A percentile compares a stretch with the other conserved stretches of the same genome.
Evolutionary conservation across 2,888 invertebrate species (phyloP).

Genomic region (Agrypnus murinus): DNA sequence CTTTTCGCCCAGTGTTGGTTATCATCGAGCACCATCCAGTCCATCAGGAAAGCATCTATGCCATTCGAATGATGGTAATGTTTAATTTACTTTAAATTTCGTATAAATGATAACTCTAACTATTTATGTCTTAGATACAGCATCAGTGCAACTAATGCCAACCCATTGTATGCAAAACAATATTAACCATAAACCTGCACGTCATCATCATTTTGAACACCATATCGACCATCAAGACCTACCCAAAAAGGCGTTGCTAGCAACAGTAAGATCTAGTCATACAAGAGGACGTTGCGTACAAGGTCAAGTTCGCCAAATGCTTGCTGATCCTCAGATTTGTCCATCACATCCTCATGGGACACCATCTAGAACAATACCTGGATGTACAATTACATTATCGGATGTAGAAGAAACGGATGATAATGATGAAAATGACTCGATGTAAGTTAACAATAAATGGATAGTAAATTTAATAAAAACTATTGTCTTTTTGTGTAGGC

Average conservation of each 20-base stretch:
- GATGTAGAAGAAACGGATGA: conserved; percentile 77
- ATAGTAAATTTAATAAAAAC: too few species aligned
- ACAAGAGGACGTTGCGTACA: conserved; percentile 67
- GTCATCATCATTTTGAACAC: conserved; percentile 52
- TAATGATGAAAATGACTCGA: conserved; percentile 75
- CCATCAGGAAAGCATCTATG: conserved; percentile 71
- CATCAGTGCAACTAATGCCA: conserved; percentile 65
- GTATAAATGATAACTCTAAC: not conserved
- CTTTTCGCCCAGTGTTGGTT: conserved; percentile 65
- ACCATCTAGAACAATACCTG: conserved; percentile 64
- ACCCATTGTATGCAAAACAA: conserved; percentile 63
- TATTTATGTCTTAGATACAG: conserved; percentile 58
- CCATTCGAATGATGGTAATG: conserved; percentile 65
- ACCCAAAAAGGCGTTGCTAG: conserved; percentile 67
- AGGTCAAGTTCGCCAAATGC: conserved; percentile 65
- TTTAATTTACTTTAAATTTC: not conserved
- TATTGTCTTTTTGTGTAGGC: conserved; percentile 61
- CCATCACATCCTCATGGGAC: conserved; percentile 64
- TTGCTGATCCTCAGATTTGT: conserved; percentile 73
- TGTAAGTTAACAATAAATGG: conserved; percentile 59
- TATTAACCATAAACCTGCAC: conserved; percentile 56
- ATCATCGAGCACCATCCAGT: conserved; percentile 75
- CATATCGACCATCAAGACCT: conserved; percentile 63
- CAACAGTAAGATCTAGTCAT: conserved; percentile 68
- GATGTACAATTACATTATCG: conserved; percentile 64